Conservation (phyloP, 2,888 invertebrate genomes). For the Polymixis lichenea region DNA sequence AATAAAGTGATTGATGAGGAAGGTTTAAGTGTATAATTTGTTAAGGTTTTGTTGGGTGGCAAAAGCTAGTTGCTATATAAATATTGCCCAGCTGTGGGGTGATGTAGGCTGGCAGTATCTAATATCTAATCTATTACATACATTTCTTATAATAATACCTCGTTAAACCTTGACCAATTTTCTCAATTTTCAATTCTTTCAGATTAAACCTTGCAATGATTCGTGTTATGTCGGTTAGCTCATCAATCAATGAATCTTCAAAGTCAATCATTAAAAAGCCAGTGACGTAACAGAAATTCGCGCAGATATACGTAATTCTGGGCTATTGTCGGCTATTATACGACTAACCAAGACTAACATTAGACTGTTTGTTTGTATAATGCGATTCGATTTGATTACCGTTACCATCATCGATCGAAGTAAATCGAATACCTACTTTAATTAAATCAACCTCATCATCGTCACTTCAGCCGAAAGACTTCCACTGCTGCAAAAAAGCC, state of each 20-base stretch:
- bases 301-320: conserved; percentile 6
- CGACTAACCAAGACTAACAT: neutral
- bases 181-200: neutral
- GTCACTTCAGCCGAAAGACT: too few relatives aligned
- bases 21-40: too few relatives aligned
- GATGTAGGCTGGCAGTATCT: too few relatives aligned
- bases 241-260: conserved; percentile 10
- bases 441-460: neutral
- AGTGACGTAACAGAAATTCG: conserved; percentile 32
- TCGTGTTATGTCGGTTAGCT: neutral
- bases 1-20: too few relatives aligned
- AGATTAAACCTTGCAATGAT: neutral
- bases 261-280: conserved; percentile 17
- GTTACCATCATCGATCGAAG: conserved; percentile 8
- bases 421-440: conserved; percentile 11
- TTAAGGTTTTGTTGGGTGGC: too few relatives aligned
- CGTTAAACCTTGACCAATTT: neutral
- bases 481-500: too few relatives aligned
- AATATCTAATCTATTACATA: too few relatives aligned
- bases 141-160: too few relatives aligned
- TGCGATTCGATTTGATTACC: conserved; percentile 21
- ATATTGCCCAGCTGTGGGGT: too few relatives aligned
- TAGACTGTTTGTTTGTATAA: neutral
- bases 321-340: conserved; percentile 37
- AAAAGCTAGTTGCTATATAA: too few relatives aligned